phyloP scores from a whole-genome alignment of 2,113 vertebrate species.

The Oreotragus oreotragus region DNA sequence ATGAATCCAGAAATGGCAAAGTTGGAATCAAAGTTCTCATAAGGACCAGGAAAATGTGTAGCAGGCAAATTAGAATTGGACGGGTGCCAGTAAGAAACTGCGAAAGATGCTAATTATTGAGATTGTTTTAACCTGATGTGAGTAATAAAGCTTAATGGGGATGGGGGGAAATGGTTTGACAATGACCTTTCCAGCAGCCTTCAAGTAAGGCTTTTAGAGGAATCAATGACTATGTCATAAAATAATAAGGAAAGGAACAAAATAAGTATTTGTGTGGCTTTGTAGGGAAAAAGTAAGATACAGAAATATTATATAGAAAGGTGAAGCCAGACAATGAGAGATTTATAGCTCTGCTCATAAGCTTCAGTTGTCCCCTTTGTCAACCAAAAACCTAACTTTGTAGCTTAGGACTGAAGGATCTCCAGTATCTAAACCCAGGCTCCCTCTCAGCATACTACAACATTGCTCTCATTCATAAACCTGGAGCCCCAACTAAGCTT shows the following conservation, averaged over 20 bases:
- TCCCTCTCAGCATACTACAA: not conserved
- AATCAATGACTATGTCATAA: not conserved
- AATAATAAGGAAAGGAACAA: not conserved
- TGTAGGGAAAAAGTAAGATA: not conserved
- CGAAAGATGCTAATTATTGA: not conserved
- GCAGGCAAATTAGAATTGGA: not conserved
- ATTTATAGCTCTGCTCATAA: not conserved
- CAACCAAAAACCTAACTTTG: not conserved
- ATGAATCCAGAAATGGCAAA: conserved; percentile 1
- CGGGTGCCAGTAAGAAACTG: not conserved
- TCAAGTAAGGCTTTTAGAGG: not conserved
- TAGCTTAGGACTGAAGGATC: not conserved
- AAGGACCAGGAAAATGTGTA: not conserved
- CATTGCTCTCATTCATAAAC: not conserved
- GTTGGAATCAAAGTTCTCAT: not conserved
- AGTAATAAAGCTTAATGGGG: not conserved
- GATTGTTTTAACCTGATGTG: not conserved
- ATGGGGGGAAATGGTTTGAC: not conserved
- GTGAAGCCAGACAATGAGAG: not conserved
- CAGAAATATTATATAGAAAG: not conserved
- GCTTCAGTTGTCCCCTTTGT: not conserved
- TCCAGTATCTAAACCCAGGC: not conserved
- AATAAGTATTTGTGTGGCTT: not conserved
- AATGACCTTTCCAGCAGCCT: not conserved
- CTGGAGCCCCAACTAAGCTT: not conserved